Evolutionary conservation across 2,113 vertebrate species (phyloP).

Genomic region (Menidia beryllina): DNA sequence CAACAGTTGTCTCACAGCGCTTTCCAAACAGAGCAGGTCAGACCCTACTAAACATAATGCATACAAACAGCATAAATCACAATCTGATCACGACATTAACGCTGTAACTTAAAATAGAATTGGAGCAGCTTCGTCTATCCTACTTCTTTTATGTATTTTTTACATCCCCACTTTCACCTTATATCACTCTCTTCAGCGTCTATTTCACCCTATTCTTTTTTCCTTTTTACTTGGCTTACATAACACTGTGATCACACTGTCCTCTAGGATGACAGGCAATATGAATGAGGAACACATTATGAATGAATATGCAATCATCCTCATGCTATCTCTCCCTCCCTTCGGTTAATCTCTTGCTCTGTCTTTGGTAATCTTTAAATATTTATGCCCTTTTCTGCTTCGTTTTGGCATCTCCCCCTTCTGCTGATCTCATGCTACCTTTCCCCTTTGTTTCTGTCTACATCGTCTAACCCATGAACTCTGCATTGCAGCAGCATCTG

Average conservation of each 20-base stretch:
- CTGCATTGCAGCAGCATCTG: constrained; percentile 34
- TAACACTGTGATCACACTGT: constrained; percentile 42
- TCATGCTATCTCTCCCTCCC: constrained; percentile 50
- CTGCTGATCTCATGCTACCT: neutral
- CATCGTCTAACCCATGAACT: constrained; percentile 19
- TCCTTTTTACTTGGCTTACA: constrained; percentile 25
- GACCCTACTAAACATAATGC: too few species aligned
- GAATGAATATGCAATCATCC: constrained; percentile 79
- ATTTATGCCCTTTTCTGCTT: neutral
- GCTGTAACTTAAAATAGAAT: neutral
- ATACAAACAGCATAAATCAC: constrained; percentile 9
- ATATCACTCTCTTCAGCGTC: constrained; percentile 19
- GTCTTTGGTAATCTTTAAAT: neutral
- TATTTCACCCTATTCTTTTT: constrained; percentile 4
- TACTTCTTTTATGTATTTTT: neutral
- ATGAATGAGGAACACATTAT: constrained; percentile 70
- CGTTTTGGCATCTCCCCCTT: neutral
- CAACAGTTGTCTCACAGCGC: too few species aligned
- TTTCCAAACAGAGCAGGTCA: too few species aligned
- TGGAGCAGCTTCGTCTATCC: neutral
- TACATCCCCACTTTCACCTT: constrained; percentile 36
- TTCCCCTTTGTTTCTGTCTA: constrained; percentile 1
- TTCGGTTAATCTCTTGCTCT: constrained; percentile 20
- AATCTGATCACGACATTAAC: neutral
- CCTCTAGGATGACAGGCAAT: constrained; percentile 10